Percentiles rank a stretch among this genome's conserved stretches.
phyloP scores from a whole-genome alignment of 2,888 invertebrate genomes.

The Philereme transversata region DNA sequence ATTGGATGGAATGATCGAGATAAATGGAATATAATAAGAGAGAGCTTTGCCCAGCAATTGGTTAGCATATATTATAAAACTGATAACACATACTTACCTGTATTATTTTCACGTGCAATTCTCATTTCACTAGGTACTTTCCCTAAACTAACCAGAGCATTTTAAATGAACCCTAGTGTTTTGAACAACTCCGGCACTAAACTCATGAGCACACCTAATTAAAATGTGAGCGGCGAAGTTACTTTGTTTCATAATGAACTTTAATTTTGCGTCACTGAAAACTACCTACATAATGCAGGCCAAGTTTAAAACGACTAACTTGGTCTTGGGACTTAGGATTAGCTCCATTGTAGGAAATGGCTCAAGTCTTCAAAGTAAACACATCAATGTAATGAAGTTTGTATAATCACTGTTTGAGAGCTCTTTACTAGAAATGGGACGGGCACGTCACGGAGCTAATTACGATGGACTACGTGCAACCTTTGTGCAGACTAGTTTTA shows the following conservation, averaged over 20 bases:
- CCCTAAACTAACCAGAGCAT: conserved; percentile 24
- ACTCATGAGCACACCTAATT: conserved; percentile 35
- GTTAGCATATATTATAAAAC: too few species aligned
- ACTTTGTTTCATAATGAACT: conserved; percentile 35
- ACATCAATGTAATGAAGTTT: conserved; percentile 58
- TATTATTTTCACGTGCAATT: neutral
- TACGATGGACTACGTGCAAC: conserved; percentile 6
- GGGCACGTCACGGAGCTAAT: conserved; percentile 15
- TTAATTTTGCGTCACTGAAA: conserved; percentile 36
- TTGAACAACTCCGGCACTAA: conserved; percentile 29
- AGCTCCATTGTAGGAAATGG: conserved; percentile 48
- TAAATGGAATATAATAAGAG: too few species aligned
- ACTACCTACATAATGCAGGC: conserved; percentile 28
- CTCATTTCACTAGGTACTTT: conserved; percentile 14
- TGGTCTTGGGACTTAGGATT: conserved; percentile 45
- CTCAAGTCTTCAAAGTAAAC: conserved; percentile 52
- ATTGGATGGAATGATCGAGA: too few species aligned
- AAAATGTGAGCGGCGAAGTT: conserved; percentile 34
- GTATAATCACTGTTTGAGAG: conserved; percentile 42
- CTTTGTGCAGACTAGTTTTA: neutral
- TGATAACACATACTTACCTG: neutral
- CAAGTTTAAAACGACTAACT: conserved; percentile 47
- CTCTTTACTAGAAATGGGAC: conserved; percentile 22
- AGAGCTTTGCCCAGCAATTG: too few species aligned
- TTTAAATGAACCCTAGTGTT: conserved; percentile 31